Conservation (phyloP, 2,113 vertebrate genomes). For the Pelvicachromis taeniatus region DNA sequence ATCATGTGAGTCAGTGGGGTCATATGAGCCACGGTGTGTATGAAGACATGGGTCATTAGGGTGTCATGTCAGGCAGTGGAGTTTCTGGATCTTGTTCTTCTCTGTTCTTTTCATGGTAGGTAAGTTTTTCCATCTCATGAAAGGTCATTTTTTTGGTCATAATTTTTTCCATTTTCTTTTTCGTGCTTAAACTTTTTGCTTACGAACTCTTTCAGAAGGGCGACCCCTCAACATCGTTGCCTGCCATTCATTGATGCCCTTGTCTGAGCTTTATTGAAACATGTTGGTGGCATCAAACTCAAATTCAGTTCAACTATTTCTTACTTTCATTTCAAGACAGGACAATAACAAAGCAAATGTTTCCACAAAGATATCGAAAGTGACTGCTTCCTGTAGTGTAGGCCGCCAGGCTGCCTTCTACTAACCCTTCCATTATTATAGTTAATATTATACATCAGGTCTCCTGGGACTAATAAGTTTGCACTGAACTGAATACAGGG, state of each 20-base stretch:
- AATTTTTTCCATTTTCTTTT: neutral
- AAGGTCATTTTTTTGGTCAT: neutral
- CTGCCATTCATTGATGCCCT: neutral
- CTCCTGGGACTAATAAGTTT: neutral
- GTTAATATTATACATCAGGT: neutral
- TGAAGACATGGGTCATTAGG: neutral
- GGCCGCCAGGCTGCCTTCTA: neutral
- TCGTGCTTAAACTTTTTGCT: neutral
- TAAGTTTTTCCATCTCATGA: neutral
- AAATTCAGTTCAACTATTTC: neutral
- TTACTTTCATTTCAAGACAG: neutral
- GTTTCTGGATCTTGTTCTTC: neutral
- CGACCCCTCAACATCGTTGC: neutral
- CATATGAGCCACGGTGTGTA: neutral
- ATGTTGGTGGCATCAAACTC: neutral
- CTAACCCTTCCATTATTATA: neutral
- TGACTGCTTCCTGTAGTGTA: neutral
- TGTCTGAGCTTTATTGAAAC: neutral
- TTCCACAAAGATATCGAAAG: neutral
- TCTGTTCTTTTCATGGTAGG: neutral
- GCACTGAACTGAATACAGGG: neutral
- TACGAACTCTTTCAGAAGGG: neutral
- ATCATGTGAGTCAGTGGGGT: neutral
- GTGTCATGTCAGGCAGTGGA: neutral
- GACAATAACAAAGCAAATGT: neutral